Evolutionary conservation across 2,113 vertebrate genomes (phyloP), one percentile per base, ranked within the genome.

Genomic region (Periophthalmodon schlosseri): DNA sequence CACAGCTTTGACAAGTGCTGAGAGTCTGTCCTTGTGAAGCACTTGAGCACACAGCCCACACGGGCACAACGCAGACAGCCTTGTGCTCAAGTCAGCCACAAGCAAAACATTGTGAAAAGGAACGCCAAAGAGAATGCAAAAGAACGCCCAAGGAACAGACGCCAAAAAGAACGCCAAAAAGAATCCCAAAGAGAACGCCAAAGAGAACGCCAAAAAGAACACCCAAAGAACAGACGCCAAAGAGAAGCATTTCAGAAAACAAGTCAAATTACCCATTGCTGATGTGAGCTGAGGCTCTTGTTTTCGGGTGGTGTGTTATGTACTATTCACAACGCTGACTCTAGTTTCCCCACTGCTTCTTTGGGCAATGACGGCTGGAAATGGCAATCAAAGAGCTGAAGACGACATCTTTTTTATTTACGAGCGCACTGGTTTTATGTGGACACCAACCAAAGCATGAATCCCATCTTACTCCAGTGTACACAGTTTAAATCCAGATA

Each of bases 401-500:
- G 66, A 74, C 70, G 56, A 87, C 75, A 85, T 93, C 87, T 84
- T 15, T 90, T 91, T 89, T 90, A 89, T 93, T 93, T 91, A 90
- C 88, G 84, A 84, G 80, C 86, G 86, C 88, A 93, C 91, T 50
- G 78, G 88, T 83, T 92, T 92, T 92, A 91, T 91, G 87, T 85
- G 86, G 91, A 90, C 87, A 81, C 87, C 91, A 87, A 91, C 87
- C 89, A 90, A 91, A 77, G 78, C 84, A 74, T 54, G 88, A 91
- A 92, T 93, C 91, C 91, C 88, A 91, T 93, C 91, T 86, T 82
- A 69, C 85, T 77, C 82, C 70, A 83, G 86, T 86, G 84, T 88
- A 85, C 82, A 88, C 87, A 92, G 90, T 93, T 93, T 94, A 94
- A 93, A 85, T 91, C 92, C 88, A 92, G 91, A 93, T 93, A 93